Evolutionary conservation across 2,797 vertebrate genomes (phyloP).

Genomic region (Rhinoraja longicauda): DNA sequence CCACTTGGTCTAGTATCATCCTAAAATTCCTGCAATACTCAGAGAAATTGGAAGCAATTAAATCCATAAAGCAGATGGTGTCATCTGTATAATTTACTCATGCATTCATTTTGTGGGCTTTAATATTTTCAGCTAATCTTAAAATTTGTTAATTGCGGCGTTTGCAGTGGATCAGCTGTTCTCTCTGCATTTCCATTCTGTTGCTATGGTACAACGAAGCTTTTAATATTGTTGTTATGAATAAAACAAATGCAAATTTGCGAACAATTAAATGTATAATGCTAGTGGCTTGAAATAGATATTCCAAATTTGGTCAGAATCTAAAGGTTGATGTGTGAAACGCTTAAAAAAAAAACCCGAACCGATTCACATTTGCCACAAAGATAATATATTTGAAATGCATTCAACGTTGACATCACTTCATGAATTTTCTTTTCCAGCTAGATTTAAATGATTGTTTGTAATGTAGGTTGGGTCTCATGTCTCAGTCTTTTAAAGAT

Average conservation of each 20-base stretch:
- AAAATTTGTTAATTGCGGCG: not conserved
- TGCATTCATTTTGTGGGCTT: not conserved
- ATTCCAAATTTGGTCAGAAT: not conserved
- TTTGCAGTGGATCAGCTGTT: not conserved
- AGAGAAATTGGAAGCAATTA: too few species aligned
- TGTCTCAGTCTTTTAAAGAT: not conserved
- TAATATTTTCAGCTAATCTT: conserved; percentile 7
- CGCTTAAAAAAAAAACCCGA: too few species aligned
- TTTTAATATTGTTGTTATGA: not conserved
- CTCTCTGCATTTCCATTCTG: not conserved
- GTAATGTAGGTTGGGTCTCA: not conserved
- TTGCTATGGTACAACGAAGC: not conserved
- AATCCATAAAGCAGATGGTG: not conserved
- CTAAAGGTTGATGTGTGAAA: not conserved
- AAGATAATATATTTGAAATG: not conserved
- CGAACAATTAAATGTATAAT: not conserved
- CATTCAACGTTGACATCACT: not conserved
- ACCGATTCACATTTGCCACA: not conserved
- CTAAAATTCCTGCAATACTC: too few species aligned
- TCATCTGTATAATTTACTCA: not conserved
- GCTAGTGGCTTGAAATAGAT: not conserved
- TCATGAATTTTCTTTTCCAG: not conserved
- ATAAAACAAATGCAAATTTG: not conserved
- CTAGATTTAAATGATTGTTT: not conserved
- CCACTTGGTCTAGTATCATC: too few species aligned